Conservation (phyloP, 2,888 invertebrate genomes). For the Horisme vitalbata region DNA sequence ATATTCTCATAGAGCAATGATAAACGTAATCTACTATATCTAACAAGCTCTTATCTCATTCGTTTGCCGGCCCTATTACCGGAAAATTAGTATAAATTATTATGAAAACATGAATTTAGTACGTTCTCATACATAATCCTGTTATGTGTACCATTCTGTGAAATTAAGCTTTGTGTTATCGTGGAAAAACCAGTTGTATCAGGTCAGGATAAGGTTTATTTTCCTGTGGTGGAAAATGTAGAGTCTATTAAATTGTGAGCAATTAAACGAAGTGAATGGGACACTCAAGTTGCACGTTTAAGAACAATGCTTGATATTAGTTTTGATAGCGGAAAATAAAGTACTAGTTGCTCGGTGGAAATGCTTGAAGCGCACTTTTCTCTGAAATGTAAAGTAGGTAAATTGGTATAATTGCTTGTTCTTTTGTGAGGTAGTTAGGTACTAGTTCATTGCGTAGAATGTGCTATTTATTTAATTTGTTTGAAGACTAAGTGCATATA, state of each 20-base stretch:
- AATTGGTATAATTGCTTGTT: background rate
- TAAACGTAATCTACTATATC: background rate
- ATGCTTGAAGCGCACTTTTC: constrained; percentile 16
- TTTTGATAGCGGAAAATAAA: constrained; percentile 13
- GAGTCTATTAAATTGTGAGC: constrained; percentile 16
- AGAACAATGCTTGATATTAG: constrained; percentile 19
- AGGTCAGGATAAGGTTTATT: background rate
- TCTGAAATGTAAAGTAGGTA: background rate
- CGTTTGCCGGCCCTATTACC: background rate
- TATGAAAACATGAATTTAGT: constrained; percentile 17
- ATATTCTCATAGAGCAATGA: background rate
- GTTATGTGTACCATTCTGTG: constrained; percentile 6
- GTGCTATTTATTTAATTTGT: no score
- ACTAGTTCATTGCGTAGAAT: no score
- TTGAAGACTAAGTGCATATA: no score
- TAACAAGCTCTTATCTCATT: constrained; percentile 1
- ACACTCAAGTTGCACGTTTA: constrained; percentile 19
- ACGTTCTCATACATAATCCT: constrained; percentile 11
- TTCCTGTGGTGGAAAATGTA: background rate
- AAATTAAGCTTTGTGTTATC: constrained; percentile 3
- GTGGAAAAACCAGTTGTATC: background rate
- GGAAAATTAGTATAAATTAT: constrained; percentile 14
- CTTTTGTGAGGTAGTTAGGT: no score
- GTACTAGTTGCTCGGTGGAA: constrained; percentile 12
- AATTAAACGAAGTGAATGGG: constrained; percentile 27